Base-by-base conservation (phyloP, 2,888 invertebrate genomes). In the Trypoxylon attenuatum region DNA sequence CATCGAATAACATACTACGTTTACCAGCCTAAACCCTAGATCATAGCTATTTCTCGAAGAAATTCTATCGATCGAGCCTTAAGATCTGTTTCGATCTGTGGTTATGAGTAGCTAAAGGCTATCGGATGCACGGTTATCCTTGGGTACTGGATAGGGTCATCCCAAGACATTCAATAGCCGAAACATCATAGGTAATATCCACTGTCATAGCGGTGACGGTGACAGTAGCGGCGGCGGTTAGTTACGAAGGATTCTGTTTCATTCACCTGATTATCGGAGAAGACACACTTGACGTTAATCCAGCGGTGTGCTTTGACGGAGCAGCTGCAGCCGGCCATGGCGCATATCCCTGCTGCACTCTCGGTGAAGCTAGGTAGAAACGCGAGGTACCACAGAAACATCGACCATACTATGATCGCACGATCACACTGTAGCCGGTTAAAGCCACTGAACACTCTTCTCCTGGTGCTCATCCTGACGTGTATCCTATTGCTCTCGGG, bases 261-360 rank as follows among this genome's bases (percentile, higher is more conserved):
- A 87, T 88, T 88, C 89, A 91, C 93, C 91, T 92, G 90, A 81
- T 89, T 87, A 58, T 85, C 84, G 66, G 88, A 87, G 78, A 92
- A 89, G 75, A 90, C 89, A 86, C 93, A 93, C 87, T 91, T 92
- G 80, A 92, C 89, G 76, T 88, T 89, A 78, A 89, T 89, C 92
- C 92, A 92, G 43, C 90, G 89, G 73, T 90, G 90, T 22, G 88
- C 88, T 51, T 88, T 89, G 49, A 89, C 87, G 38, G 88, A 87
- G 84, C 93, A 93, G 74, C 88, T 88, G 87, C 93, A 93, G 76
- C 89, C 91, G 59, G 87, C 83, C 86, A 89, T 86, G 57, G 88
- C 87, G 84, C 92, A 92, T 71, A 92, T 87, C 56, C 89, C 88
- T 43, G 72, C 69, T 46, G 72, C 70, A 58, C 70, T 73, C 50